phyloP scores from a whole-genome alignment of 2,113 vertebrate genomes.

The Xyliphius kryptos region DNA sequence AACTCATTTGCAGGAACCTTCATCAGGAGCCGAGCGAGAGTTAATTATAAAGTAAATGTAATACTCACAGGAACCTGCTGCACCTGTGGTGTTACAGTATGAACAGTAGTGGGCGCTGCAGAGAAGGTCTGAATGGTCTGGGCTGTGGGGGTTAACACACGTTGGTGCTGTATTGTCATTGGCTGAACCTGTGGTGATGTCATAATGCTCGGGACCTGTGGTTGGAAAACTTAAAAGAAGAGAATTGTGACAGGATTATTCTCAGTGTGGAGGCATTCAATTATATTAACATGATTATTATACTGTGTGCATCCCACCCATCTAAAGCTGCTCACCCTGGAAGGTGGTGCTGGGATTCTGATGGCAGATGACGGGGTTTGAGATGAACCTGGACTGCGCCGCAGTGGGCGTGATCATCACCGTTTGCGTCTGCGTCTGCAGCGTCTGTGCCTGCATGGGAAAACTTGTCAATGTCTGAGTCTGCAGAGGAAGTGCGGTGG shows the following conservation, averaged over 20 bases:
- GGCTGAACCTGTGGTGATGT: constrained; percentile 86
- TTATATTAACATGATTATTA: no score
- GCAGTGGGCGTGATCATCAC: constrained; percentile 85
- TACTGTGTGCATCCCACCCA: no score
- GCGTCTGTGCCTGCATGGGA: constrained; percentile 57
- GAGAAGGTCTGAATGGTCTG: constrained; percentile 86
- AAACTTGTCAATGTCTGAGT: constrained; percentile 27
- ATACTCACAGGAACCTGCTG: constrained; percentile 77
- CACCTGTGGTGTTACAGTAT: constrained; percentile 82
- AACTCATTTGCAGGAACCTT: no score
- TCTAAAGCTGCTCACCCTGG: constrained; percentile 69
- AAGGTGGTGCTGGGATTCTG: constrained; percentile 75
- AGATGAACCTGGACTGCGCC: constrained; percentile 83
- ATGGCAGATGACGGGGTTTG: constrained; percentile 89
- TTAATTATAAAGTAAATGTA: no score
- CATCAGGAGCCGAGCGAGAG: no score
- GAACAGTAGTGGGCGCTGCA: constrained; percentile 75
- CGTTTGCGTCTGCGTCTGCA: constrained; percentile 72
- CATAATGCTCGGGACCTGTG: constrained; percentile 89
- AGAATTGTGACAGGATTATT: no score
- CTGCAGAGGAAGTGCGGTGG: constrained; percentile 41
- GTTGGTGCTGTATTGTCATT: constrained; percentile 89
- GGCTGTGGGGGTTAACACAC: constrained; percentile 78
- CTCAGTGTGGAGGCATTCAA: no score
- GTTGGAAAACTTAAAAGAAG: constrained; percentile 80